A percentile compares a stretch with the other conserved stretches of the same genome.
phyloP scores from a whole-genome alignment of 2,113 vertebrate species.

The Choloepus hoffmanni region DNA sequence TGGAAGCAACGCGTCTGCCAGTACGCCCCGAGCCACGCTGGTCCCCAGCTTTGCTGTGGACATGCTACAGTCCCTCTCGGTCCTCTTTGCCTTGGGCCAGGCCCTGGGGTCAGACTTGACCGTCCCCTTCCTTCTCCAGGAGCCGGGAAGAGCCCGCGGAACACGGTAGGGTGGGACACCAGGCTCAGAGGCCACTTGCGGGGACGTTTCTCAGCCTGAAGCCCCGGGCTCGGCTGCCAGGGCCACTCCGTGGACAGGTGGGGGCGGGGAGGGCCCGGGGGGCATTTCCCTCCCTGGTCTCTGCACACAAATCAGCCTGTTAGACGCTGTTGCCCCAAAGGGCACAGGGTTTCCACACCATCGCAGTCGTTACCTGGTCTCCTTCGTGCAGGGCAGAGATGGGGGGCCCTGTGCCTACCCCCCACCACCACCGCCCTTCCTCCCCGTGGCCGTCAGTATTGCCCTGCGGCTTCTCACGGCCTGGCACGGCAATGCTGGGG shows the following conservation, averaged over 20 bases:
- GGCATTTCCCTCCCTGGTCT: rapidly evolving
- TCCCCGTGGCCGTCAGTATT: rapidly evolving
- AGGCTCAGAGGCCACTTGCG: too few species aligned
- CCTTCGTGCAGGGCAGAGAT: rapidly evolving
- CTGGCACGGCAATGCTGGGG: rapidly evolving
- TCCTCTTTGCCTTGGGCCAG: neutral
- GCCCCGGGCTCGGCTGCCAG: neutral
- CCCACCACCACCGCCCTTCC: too few species aligned
- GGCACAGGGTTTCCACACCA: neutral
- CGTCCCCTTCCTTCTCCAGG: neutral
- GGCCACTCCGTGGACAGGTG: rapidly evolving
- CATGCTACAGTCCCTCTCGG: rapidly evolving
- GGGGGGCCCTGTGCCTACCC: neutral
- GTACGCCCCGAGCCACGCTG: rapidly evolving
- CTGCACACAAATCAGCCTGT: rapidly evolving
- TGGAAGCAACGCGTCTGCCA: too few species aligned
- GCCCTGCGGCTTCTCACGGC: rapidly evolving
- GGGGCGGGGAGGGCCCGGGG: too few species aligned
- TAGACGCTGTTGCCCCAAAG: rapidly evolving
- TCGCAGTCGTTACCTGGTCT: too few species aligned
- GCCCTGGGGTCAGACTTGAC: neutral
- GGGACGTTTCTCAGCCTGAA: rapidly evolving
- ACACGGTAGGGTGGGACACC: rapidly evolving
- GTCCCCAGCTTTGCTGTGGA: neutral
- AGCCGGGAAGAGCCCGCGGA: neutral